Evolutionary conservation across 2,888 invertebrate species (phyloP), one percentile per base, ranked within the genome.

Genomic region (Aspidapion aeneum): DNA sequence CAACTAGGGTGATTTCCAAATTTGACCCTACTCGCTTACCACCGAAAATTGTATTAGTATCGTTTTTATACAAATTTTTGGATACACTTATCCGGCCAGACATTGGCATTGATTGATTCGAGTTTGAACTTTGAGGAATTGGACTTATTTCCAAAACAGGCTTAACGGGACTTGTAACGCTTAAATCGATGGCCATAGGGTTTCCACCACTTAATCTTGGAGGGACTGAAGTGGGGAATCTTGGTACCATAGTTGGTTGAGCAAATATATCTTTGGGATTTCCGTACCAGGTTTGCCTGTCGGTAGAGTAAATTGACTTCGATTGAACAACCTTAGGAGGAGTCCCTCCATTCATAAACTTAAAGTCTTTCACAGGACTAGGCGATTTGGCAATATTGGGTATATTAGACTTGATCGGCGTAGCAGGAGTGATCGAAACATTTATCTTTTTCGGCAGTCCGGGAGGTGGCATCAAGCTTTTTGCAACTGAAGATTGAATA

Each of bases 1-100:
- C 74, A 0, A 90, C 89, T 66, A 90, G 74, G 0, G 90, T 90
- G 21, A 90, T 90, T 74, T 90, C 90, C 60, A 90, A 75, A 74
- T 90, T 90, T 0, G 88, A 86, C 0, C 87, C 86, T 35, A 88
- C 79, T 21, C 74, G 79, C 48, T 82, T 74, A 17, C 81, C 80
- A 52, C 83, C 84, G 55, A 84, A 69, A 20, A 78, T 61, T 12
- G 74, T 73, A 2, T 50, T 35, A 1, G 63, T 61, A 17, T 63
- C 20, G 67, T 72, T 51, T 74, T 77, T 56, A 70, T 69, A 63
- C 67, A 70, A 49, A 63, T 73, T 70, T 65, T 72, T 72, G 54
- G 73, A 66, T 61, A 72, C 69, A 48, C 64, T 66, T 12, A 70
- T 67, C 58, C 67, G 64, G 18, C 21, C 18, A 35, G 35, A 12